These are phyloP conservation scores for Spizaetus ornatus DNA, from an alignment of 2,113 vertebrate species.

Conservation along the genomic window DNA sequence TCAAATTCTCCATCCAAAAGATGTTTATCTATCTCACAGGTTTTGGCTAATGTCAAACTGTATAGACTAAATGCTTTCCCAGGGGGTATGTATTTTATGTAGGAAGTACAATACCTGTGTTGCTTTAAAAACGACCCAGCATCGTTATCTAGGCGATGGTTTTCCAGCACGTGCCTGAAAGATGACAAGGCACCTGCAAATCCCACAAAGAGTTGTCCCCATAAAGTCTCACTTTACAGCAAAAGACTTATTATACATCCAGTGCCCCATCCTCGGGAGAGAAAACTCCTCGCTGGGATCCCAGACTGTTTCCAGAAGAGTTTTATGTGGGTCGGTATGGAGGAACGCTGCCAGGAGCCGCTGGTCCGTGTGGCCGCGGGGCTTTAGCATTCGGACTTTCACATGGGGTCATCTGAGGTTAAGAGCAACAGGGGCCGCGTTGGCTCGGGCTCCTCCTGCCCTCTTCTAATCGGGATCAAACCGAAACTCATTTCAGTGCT, in stretches of 20 bases:
- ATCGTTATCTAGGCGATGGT: neutral
- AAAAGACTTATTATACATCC: neutral
- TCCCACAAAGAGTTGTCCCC: neutral
- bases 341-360: neutral
- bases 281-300: neutral
- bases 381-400: neutral
- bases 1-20: neutral
- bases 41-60: neutral
- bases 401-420: neutral
- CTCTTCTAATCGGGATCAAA: constrained; percentile 3
- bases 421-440: neutral
- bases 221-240: neutral
- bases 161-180: neutral
- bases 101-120: neutral
- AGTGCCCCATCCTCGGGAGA: neutral
- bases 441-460: neutral
- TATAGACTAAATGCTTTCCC: neutral
- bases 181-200: neutral
- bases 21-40: neutral
- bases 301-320: neutral
- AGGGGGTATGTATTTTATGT: neutral
- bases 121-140: neutral
- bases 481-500: neutral
- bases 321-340: fast-evolving
- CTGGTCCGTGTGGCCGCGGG: neutral